Conservation (phyloP, 2,797 vertebrate genomes). For the Eulemur coronatus region DNA sequence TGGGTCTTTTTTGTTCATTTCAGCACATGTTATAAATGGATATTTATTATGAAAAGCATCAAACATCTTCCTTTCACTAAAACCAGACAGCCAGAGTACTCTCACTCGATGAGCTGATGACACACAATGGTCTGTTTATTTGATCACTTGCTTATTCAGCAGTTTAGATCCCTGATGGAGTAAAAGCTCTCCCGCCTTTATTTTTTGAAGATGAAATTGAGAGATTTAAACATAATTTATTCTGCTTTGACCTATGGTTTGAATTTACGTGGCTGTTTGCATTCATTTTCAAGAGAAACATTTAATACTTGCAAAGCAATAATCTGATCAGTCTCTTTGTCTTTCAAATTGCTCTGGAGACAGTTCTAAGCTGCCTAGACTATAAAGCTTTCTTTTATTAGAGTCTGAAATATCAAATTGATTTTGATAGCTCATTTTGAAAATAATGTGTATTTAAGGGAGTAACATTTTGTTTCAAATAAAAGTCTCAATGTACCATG, state of each 20-base stretch:
- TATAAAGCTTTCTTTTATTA: conserved; percentile 59
- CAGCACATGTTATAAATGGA: conserved; percentile 64
- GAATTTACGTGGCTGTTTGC: conserved; percentile 58
- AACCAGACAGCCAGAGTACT: conserved; percentile 44
- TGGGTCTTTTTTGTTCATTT: conserved; percentile 69
- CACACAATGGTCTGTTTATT: conserved; percentile 47
- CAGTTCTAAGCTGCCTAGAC: not conserved
- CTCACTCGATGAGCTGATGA: conserved; percentile 52
- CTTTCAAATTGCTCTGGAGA: conserved; percentile 57
- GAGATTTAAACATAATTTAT: conserved; percentile 55
- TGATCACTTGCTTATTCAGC: conserved; percentile 61
- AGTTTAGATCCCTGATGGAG: conserved; percentile 25
- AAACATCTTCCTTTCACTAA: conserved; percentile 44
- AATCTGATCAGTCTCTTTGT: conserved; percentile 42
- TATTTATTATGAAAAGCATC: conserved; percentile 60
- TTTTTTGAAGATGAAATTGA: conserved; percentile 63
- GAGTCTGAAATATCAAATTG: conserved; percentile 28
- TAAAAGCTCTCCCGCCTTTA: not conserved
- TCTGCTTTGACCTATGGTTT: conserved; percentile 52
- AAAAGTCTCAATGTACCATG: not conserved
- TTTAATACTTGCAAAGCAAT: conserved; percentile 54
- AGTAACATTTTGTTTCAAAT: conserved; percentile 60
- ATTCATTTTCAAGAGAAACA: conserved; percentile 49
- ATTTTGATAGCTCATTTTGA: conserved; percentile 61
- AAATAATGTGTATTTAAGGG: conserved; percentile 55